phyloP scores from a whole-genome alignment of 2,888 invertebrate genomes.

The Pseudoips prasinana region DNA sequence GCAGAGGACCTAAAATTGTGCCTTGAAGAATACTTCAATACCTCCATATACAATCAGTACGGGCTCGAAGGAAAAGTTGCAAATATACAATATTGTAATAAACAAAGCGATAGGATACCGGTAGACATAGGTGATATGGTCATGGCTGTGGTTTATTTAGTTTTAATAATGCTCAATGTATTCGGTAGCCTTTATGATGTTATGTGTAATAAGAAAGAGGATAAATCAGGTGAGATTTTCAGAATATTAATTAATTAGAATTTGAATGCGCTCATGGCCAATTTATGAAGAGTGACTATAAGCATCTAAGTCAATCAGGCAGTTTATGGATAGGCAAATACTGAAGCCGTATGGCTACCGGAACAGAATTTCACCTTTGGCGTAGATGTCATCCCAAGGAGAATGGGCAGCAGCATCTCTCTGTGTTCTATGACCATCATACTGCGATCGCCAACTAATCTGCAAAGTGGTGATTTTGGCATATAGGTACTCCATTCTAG shows the following conservation, averaged over 20 bases:
- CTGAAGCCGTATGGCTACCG: background rate
- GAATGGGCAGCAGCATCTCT: no score
- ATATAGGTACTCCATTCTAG: no score
- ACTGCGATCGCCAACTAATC: no score
- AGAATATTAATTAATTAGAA: background rate
- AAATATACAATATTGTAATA: slow-evolving; percentile 55
- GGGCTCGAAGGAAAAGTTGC: slow-evolving; percentile 48
- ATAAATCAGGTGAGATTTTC: slow-evolving; percentile 44
- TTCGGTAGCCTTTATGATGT: slow-evolving; percentile 60
- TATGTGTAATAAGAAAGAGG: slow-evolving; percentile 27
- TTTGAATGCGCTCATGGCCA: background rate
- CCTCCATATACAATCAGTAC: slow-evolving; percentile 52
- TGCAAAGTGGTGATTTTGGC: no score
- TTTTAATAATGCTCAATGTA: slow-evolving; percentile 52
- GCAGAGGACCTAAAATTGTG: slow-evolving; percentile 35
- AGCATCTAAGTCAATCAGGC: no score
- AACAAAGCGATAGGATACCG: slow-evolving; percentile 32
- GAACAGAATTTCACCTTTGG: no score
- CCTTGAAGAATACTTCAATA: slow-evolving; percentile 64
- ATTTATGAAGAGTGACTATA: no score
- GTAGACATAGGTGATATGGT: slow-evolving; percentile 51
- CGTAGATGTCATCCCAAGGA: no score
- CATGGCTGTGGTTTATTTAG: slow-evolving; percentile 50
- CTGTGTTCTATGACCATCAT: no score
- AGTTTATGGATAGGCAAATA: no score